Evolutionary conservation across 2,797 vertebrate species (phyloP), one percentile per base, ranked within the genome.

Genomic region (Ammospiza maritima): DNA sequence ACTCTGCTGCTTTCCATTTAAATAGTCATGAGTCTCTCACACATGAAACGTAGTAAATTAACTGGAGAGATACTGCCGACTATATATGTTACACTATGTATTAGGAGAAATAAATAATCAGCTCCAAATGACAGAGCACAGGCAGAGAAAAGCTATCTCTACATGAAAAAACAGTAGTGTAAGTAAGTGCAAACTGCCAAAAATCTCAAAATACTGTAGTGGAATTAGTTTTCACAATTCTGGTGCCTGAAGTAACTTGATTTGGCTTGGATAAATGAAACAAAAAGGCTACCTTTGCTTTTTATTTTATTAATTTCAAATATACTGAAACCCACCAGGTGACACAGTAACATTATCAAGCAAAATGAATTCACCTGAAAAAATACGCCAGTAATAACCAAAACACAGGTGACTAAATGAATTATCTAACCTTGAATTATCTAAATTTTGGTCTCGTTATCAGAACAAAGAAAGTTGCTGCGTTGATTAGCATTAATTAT

Each of bases 401-500:
- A 86, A 74, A 16, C 61, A 81, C 15, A 78, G 48, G 42, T 66
- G 75, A 81, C 69, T 89, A 93, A 36, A 6, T 26, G 27, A 69
- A 72, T 50, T 60, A 71, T 3, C 76, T n/a, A 86, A 84, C 6
- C 12, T 65, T 36, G 27, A 67, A 61, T 64, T 74, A 79, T 5
- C 75, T 36, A 83, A 91, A 30, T 69, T 89, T 95, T 74, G 69
- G 93, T 96, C 87, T 94, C 72, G 29, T 86, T 88, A 96, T 82
- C 95, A 92, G 97, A 97, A 97, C 97, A 97, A 97, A 96, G 94
- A 95, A 96, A 45, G 90, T 81, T 95, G 95, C 96, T 96, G 90
- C 96, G 97, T 95, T 86, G 97, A 97, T 96, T 96, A 97, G 94
- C 96, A 97, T 97, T 97, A 97, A 97, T 97, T 95, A 96, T 96